A percentile compares a stretch with the other conserved stretches of the same genome.
Evolutionary conservation across 2,888 invertebrate species (phyloP).

Genomic region (Hydropsyche betteni): DNA sequence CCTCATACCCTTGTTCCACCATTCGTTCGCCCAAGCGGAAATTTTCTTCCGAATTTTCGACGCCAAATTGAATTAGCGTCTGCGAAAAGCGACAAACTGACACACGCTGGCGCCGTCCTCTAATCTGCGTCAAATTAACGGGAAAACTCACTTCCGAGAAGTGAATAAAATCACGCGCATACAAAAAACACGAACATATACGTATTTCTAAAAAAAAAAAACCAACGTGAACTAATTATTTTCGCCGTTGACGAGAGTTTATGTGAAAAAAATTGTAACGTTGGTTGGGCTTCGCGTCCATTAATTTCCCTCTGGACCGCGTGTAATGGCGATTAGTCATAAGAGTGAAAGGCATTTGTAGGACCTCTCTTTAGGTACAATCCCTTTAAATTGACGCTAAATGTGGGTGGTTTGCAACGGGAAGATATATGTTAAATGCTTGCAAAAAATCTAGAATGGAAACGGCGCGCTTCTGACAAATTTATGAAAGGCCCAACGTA

Average conservation of each 20-base stretch:
- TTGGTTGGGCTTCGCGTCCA: slow-evolving; percentile 32
- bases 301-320: slow-evolving; percentile 50
- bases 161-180: slow-evolving; percentile 18
- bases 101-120: slow-evolving; percentile 46
- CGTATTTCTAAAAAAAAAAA: too few relatives aligned
- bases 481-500: slow-evolving; percentile 10
- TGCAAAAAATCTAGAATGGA: background rate
- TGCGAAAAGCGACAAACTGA: slow-evolving; percentile 46
- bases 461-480: background rate
- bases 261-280: slow-evolving; percentile 23
- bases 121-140: slow-evolving; percentile 47
- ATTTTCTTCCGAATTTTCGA: slow-evolving; percentile 42
- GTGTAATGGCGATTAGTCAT: slow-evolving; percentile 50
- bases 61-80: slow-evolving; percentile 46
- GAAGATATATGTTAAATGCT: slow-evolving; percentile 6
- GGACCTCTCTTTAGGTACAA: slow-evolving; percentile 24
- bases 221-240: too few relatives aligned
- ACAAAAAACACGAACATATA: background rate
- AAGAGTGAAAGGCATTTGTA: slow-evolving; percentile 40
- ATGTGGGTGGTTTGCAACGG: slow-evolving; percentile 20
- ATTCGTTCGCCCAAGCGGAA: slow-evolving; percentile 35
- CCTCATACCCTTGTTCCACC: too few relatives aligned
- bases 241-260: too few relatives aligned
- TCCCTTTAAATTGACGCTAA: slow-evolving; percentile 30
- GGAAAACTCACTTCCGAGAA: slow-evolving; percentile 38